Base-by-base conservation (phyloP, 2,888 invertebrate genomes). In the Drosophila diplacantha region DNA sequence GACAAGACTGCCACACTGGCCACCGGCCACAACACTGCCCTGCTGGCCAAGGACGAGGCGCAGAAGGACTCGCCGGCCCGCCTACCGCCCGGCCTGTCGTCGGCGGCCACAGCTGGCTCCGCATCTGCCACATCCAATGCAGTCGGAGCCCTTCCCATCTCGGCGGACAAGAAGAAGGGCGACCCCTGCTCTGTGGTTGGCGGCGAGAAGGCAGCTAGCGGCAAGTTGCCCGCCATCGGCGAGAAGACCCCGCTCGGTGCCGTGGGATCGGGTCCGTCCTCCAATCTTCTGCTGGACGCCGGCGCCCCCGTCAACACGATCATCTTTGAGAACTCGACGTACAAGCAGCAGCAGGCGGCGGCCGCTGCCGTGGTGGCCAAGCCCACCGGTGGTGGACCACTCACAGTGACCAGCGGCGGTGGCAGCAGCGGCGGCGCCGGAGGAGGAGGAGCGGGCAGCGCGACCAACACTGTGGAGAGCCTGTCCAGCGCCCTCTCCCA, bases 321-420 rank as follows among this genome's bases (percentile, higher is more conserved):
- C 53, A 96, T 96, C 71, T 96, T 96, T 85, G 96, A 96, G 85
- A 96, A 96, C 86, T 96, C 96, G 2, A 96, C 96, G 87, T 96
- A 94, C 86, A 95, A 95, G 86, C 93, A 92, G 58, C 62, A 58
- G 46, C 66, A 63, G 56, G 56, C 72, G 53, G 47, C 64, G 26
- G 49, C 65, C 29, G 62, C 62, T 8, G 55, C 57, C 14, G 56
- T 69, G 9, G 66, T 62, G 9, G 16, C 43, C 24, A 69, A 61
- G 24, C 52, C 63, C 5, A 14, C 39, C 22, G 37, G 68, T 9
- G 37, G 67, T 9, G 37, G 67, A 20, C 7, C 54, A 11, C 54
- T 54, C 4, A 53, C 54, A n/a, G 54, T 54, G 20, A 20, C 54
- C n/a, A 29, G 53, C 70, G 69, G 71, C 69, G 55, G 59, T 35